These are phyloP conservation scores for Ichneumoninae sp. DNA, from an alignment of 2,888 invertebrate genomes.

Conservation along the genomic window DNA sequence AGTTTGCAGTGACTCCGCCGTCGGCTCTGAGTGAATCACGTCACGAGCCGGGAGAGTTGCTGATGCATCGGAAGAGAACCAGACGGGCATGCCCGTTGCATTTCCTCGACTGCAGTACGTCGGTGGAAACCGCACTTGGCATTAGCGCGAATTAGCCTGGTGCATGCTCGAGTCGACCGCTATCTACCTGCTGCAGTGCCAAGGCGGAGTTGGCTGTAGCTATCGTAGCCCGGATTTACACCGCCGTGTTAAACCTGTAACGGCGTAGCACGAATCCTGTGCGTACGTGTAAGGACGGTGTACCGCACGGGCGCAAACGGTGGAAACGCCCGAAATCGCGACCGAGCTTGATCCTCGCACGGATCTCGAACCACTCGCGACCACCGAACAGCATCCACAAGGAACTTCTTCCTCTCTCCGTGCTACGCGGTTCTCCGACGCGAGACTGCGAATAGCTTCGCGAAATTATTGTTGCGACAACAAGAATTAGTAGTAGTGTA, in stretches of 20 bases:
- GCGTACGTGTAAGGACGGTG: neutral
- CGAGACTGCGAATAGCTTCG: too few relatives aligned
- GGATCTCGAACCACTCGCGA: neutral
- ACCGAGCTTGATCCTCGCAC: neutral
- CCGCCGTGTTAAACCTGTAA: slow-evolving; percentile 23
- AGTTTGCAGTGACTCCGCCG: slow-evolving; percentile 31
- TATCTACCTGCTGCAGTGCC: slow-evolving; percentile 29
- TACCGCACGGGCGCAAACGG: neutral
- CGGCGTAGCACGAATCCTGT: slow-evolving; percentile 25
- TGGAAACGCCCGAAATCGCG: slow-evolving; percentile 19
- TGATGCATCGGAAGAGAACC: slow-evolving; percentile 42
- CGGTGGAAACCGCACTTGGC: slow-evolving; percentile 63
- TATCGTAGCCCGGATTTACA: slow-evolving; percentile 47
- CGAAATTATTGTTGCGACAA: too few relatives aligned
- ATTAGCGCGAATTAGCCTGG: slow-evolving; percentile 79
- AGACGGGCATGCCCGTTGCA: slow-evolving; percentile 71
- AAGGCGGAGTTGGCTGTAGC: slow-evolving; percentile 12
- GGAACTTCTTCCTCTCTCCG: neutral
- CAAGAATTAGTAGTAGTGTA: too few relatives aligned
- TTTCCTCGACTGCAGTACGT: slow-evolving; percentile 74
- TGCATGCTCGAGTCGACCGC: slow-evolving; percentile 53
- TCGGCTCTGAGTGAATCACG: slow-evolving; percentile 40
- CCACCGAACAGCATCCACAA: neutral
- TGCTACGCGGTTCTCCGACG: too few relatives aligned
- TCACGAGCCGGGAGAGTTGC: slow-evolving; percentile 8